These are phyloP conservation scores for Phaedon cochleariae DNA, from an alignment of 2,888 invertebrate genomes.

Conservation along the genomic window DNA sequence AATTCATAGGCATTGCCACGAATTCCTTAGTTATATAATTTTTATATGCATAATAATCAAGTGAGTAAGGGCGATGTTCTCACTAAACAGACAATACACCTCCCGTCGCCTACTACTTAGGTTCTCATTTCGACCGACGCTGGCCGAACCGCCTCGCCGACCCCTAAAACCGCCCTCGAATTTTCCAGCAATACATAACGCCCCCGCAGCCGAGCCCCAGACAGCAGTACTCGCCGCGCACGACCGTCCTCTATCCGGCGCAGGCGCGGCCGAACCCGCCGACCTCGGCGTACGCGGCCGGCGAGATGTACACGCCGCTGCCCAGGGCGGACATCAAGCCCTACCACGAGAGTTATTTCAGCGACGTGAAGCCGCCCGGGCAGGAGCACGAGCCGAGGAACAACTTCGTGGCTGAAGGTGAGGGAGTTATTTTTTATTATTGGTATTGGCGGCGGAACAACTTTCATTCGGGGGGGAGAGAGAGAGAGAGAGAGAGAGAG, in stretches of 20 bases:
- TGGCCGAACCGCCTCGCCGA: too few species aligned
- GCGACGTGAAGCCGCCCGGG: constrained; percentile 67
- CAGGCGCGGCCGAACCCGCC: constrained; percentile 44
- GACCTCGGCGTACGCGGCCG: constrained; percentile 48
- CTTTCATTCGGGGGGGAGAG: too few species aligned
- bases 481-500: too few species aligned
- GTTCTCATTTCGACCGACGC: too few species aligned
- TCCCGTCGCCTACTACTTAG: too few species aligned
- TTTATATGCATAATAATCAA: too few species aligned
- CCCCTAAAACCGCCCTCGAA: too few species aligned
- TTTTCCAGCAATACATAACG: constrained; percentile 44
- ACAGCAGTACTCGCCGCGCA: constrained; percentile 57
- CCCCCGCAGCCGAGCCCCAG: constrained; percentile 53
- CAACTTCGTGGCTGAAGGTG: constrained; percentile 68
- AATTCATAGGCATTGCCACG: too few species aligned
- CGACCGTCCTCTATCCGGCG: constrained; percentile 46
- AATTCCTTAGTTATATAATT: too few species aligned
- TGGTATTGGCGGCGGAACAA: too few species aligned
- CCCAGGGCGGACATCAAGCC: constrained; percentile 78
- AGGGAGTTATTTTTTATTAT: constrained; percentile 68
- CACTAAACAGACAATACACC: too few species aligned
- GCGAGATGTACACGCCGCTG: constrained; percentile 66
- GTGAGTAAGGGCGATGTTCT: too few species aligned
- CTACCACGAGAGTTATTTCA: constrained; percentile 76
- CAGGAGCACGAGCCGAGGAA: constrained; percentile 45